Conservation (phyloP, 2,888 invertebrate genomes). For the Drosophila demipolita region DNA sequence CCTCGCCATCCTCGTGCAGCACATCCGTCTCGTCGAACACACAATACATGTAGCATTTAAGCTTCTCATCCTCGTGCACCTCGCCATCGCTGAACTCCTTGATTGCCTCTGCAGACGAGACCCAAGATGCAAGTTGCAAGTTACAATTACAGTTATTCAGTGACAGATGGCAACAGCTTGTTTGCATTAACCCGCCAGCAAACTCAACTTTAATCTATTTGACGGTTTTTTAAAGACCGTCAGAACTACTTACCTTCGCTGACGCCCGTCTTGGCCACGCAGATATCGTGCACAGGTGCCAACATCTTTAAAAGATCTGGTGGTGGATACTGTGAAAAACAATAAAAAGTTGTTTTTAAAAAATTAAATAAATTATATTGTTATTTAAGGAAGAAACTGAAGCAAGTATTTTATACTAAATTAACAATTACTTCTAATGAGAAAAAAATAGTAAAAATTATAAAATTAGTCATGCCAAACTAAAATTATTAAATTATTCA, state of each 20-base stretch:
- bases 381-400: not conserved
- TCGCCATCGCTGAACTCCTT: constrained; percentile 85
- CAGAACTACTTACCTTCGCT: constrained; percentile 72
- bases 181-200: constrained; percentile 31
- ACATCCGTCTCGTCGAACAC: constrained; percentile 83
- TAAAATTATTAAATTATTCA: too few species aligned
- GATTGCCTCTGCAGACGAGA: constrained; percentile 79
- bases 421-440: too few species aligned
- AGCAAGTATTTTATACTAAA: too few species aligned
- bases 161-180: constrained; percentile 44
- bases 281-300: constrained; percentile 72
- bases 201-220: constrained; percentile 13
- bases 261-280: constrained; percentile 77
- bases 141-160: constrained; percentile 14
- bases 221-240: constrained; percentile 23
- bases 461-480: too few species aligned
- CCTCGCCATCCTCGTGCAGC: constrained; percentile 84
- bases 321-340: constrained; percentile 72
- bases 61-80: constrained; percentile 84
- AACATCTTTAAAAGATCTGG: constrained; percentile 69
- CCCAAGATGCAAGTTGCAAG: constrained; percentile 8
- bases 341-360: not conserved
- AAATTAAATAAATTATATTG: not conserved
- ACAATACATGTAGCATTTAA: constrained; percentile 85
- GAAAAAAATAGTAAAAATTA: too few species aligned